phyloP scores from a whole-genome alignment of 2,888 invertebrate genomes.

The Sinohyriopsis cumingii region DNA sequence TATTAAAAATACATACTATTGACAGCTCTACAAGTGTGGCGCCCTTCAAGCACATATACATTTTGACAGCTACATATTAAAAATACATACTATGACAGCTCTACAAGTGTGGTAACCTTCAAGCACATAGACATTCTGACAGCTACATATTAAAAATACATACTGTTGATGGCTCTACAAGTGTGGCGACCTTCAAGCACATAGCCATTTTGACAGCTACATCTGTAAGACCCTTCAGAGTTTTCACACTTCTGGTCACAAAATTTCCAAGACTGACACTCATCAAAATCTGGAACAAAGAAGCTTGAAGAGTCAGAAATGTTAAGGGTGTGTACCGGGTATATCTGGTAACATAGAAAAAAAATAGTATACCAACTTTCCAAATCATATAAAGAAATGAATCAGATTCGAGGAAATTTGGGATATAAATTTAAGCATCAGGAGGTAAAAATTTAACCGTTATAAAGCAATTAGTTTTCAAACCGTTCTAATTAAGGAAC shows the following conservation, averaged over 20 bases:
- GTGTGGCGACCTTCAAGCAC: slow-evolving; percentile 75
- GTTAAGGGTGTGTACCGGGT: too few species aligned
- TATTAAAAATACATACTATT: slow-evolving; percentile 57
- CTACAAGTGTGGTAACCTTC: slow-evolving; percentile 73
- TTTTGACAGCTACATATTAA: slow-evolving; percentile 83
- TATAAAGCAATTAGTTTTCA: too few species aligned
- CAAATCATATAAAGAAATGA: too few species aligned
- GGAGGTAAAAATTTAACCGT: too few species aligned
- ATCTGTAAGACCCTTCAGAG: slow-evolving; percentile 85
- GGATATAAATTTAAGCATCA: too few species aligned
- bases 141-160: slow-evolving; percentile 23
- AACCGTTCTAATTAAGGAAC: too few species aligned
- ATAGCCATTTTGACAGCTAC: slow-evolving; percentile 88
- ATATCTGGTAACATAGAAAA: too few species aligned
- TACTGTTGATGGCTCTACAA: slow-evolving; percentile 67
- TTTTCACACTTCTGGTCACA: slow-evolving; percentile 97
- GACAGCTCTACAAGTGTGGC: slow-evolving; percentile 72
- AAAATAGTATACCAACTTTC: too few species aligned
- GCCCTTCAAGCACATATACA: slow-evolving; percentile 80
- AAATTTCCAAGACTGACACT: slow-evolving; percentile 75
- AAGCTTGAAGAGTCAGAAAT: background rate
- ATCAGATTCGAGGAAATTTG: too few species aligned
- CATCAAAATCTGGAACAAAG: slow-evolving; percentile 83
- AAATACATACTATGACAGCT: slow-evolving; percentile 32
- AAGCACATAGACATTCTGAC: slow-evolving; percentile 84